Evolutionary conservation across 1,140 invertebrate species (phyloP).

Genomic region (Atta colombica): DNA sequence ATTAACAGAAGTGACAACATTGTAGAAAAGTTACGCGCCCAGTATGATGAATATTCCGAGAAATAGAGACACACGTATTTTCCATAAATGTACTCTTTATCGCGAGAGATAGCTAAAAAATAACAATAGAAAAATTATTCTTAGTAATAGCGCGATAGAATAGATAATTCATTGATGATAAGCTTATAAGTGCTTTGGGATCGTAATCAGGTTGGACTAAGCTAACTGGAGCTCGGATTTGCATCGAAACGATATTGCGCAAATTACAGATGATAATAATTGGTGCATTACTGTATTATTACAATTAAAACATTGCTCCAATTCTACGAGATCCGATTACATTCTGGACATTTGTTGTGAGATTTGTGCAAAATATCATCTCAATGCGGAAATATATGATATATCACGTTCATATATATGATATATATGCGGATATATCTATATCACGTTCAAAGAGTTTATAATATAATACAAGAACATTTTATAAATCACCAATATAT

Average conservation of each 20-base stretch:
- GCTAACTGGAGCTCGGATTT: slow-evolving; percentile 16
- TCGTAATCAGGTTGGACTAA: slow-evolving; percentile 17
- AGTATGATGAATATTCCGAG: neutral
- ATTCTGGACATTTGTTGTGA: neutral
- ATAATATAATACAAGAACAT: neutral
- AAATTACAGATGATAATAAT: slow-evolving; percentile 42
- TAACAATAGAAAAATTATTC: neutral
- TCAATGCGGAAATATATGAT: neutral
- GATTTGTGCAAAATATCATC: neutral
- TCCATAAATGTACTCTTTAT: neutral
- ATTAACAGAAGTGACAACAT: neutral
- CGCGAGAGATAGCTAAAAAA: neutral
- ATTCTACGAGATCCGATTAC: neutral
- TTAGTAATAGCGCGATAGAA: neutral
- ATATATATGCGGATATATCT: neutral
- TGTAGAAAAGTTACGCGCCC: neutral
- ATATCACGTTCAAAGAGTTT: neutral
- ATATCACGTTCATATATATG: neutral
- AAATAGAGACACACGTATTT: neutral
- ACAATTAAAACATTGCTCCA: slow-evolving; percentile 25
- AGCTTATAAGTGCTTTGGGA: neutral
- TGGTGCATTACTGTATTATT: slow-evolving; percentile 12
- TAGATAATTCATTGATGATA: neutral
- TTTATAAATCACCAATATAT: neutral
- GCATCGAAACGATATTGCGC: slow-evolving; percentile 20